Evolutionary conservation across 2,888 invertebrate genomes (phyloP).

Genomic region (Cantharis flavilabris): DNA sequence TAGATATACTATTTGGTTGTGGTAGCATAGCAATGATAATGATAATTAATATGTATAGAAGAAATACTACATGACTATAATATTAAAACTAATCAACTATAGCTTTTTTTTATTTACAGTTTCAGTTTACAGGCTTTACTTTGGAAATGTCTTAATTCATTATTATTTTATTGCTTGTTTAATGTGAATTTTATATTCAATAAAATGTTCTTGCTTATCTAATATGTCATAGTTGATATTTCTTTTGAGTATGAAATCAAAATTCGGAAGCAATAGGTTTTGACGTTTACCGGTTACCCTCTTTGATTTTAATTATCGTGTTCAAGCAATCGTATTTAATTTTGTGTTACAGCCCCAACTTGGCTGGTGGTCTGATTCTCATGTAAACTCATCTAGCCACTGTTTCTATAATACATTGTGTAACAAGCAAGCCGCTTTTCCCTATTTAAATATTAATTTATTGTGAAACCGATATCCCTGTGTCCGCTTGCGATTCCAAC

Average conservation of each 20-base stretch:
- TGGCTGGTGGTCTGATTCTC: conserved; percentile 35
- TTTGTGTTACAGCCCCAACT: conserved; percentile 27
- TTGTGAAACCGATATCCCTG: conserved; percentile 31
- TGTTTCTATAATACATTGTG: conserved; percentile 24
- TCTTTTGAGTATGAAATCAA: conserved; percentile 8
- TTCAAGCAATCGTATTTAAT: conserved; percentile 36
- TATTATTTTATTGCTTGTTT: conserved; percentile 6
- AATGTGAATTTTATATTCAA: conserved; percentile 11
- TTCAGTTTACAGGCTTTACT: too few relatives aligned
- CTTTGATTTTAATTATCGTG: conserved; percentile 36
- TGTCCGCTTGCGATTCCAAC: conserved; percentile 2
- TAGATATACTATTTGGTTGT: too few relatives aligned
- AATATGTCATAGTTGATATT: conserved; percentile 12
- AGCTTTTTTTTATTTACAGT: too few relatives aligned
- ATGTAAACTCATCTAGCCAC: conserved; percentile 28
- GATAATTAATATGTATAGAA: too few relatives aligned
- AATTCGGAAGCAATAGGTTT: conserved; percentile 26
- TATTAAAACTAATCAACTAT: too few relatives aligned
- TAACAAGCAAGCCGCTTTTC: conserved; percentile 14
- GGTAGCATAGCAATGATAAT: too few relatives aligned
- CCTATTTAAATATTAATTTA: conserved; percentile 33
- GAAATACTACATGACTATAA: too few relatives aligned
- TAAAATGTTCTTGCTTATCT: conserved; percentile 1
- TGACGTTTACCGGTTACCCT: conserved; percentile 28
- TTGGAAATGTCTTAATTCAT: not conserved